Percentiles rank a stretch among this genome's conserved stretches.
Conservation (phyloP, 2,797 vertebrate species). For the Hippopotamyrus pictus region DNA sequence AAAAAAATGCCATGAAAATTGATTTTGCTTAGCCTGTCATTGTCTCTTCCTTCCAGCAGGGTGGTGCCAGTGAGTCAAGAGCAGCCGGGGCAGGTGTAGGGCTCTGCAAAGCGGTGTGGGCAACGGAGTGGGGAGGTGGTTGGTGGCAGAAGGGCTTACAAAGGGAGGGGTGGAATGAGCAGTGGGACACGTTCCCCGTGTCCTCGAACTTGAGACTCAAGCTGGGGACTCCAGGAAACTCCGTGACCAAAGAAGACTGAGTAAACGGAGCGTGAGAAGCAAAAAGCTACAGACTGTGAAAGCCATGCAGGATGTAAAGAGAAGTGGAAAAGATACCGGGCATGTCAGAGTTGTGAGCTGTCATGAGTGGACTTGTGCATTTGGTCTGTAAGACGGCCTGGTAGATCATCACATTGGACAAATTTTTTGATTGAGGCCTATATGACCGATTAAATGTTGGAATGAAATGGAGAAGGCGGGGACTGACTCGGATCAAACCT, state of each 20-base stretch:
- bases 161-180: slow-evolving; percentile 15
- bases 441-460: not conserved
- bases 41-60: slow-evolving; percentile 71
- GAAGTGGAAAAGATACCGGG: slow-evolving; percentile 26
- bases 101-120: slow-evolving; percentile 52
- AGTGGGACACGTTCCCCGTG: not conserved
- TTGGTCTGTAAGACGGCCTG: not conserved
- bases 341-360: not conserved
- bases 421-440: not conserved
- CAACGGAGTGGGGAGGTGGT: slow-evolving; percentile 42
- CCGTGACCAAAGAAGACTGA: not conserved
- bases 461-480: not conserved
- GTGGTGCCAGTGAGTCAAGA: slow-evolving; percentile 64
- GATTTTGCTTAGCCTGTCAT: slow-evolving; percentile 68
- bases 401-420: not conserved
- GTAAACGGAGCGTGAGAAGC: slow-evolving; percentile 7
- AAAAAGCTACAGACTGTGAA: slow-evolving; percentile 20
- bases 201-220: slow-evolving; percentile 13
- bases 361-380: not conserved
- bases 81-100: slow-evolving; percentile 62
- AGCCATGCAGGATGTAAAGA: slow-evolving; percentile 51
- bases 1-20: slow-evolving; percentile 50
- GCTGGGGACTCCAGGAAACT: slow-evolving; percentile 17
- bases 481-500: not conserved
- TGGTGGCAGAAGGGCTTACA: slow-evolving; percentile 7